Base-by-base conservation (phyloP, 1,140 invertebrate genomes). In the Drosophila subobscura region DNA sequence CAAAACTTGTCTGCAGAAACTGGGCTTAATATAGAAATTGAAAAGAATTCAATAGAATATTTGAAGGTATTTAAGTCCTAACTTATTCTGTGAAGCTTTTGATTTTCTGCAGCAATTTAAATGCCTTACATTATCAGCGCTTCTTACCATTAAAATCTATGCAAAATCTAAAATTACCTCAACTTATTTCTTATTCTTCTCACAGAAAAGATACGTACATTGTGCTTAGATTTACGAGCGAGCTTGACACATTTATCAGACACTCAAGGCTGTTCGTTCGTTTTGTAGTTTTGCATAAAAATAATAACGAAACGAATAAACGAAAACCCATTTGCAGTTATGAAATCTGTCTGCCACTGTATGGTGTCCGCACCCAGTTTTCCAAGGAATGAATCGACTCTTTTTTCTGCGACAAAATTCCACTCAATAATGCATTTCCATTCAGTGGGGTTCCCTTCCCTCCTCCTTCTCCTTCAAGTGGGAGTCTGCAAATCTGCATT, bases 241-340 rank as follows among this genome's bases (percentile, higher is more conserved):
- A 25, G 50, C 50, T 68, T 56, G 50, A 55, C 63, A 68, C 63
- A 68, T 68, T 68, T 68, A 68, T 55, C 65, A 68, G 63, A 47
- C 49, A 67, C 20, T 44, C 50, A 68, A 56, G 65, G 65, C 41
- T 68, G 33, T 65, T 45, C 8, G 25, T 20, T 59, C 22, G 61
- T 67, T 50, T 66, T 66, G 60, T 22, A n/a, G 41, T 33, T 68
- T 68, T 68, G 65, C 63, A 68, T 68, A 68, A 25, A 64, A 56
- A 68, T 37, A 68, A 49, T 67, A 23, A 10, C n/a, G 51, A 40
- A 53, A 20, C 55, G 53, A 40, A 20, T 68, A 67, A 41, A 47
- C 50, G 25, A 29, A 68, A 68, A 67, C 10, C 63, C 44, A 68
- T 67, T 68, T 40, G 46, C 14, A 44, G 63, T 64, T 64, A 67